Base-by-base conservation (phyloP, 2,113 vertebrate genomes). In the Silurus asotus region DNA sequence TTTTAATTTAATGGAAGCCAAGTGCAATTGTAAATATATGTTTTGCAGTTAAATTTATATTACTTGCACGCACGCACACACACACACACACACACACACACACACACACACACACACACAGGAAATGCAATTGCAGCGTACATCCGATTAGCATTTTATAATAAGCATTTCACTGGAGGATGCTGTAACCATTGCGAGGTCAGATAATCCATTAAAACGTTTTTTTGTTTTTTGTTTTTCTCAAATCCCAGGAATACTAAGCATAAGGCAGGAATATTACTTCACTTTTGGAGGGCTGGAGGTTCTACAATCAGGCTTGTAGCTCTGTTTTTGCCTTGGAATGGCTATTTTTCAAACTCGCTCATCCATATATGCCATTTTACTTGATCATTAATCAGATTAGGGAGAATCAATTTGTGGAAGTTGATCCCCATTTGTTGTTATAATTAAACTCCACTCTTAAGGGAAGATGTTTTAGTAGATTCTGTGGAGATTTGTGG, bases 1-100 rank as follows among this genome's bases (percentile, higher is more conserved):
- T 78, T 58, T 78, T 37, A 58, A 78, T 78, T 78, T 78, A 78
- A 78, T 58, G 25, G 8, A 53, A 59, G 20, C 49, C 19, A 76
- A 76, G 8, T 58, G 25, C 53, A 58, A 78, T 19, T 78, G 25
- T 53, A 59, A 17, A 78, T 78, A 28, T 58, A 78, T 78, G 23
- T 78, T 78, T 78, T 78, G 76, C 14, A 17, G 53, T 15, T 53
- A 3, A 76, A 53, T 76, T 55, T 77, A 15, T 14, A 77, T 77
- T 55, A 28, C 8, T 1, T 9, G 37, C 37, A 37, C 37, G 2
- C 37, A 37, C 19, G 0, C 70, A 49, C 45, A 74, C 70, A 53
- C 28, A 72, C 69, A 45, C 45, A 53, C 70, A 19, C 48, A 55
- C n/a, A 14, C 74, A 55, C n/a, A 56, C 13, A 70, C 23, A n/a